Percentiles rank a stretch among this genome's conserved stretches.
Conservation (phyloP, 2,113 vertebrate genomes). For the Procapra przewalskii region DNA sequence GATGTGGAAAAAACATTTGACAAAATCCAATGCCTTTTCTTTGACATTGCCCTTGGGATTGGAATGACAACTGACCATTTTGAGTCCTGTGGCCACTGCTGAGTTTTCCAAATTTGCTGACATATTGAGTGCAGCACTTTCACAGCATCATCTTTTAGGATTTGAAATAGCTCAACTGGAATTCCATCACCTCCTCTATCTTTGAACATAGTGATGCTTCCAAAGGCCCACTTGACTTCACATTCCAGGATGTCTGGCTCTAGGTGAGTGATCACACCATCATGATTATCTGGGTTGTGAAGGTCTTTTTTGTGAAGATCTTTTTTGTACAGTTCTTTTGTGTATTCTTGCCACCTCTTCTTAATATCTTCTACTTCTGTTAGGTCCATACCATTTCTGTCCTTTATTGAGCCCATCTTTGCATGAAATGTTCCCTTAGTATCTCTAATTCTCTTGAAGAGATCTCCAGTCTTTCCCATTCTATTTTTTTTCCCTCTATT, state of each 20-base stretch:
- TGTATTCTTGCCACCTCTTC: neutral
- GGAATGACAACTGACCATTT: neutral
- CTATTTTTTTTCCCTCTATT: too few relatives aligned
- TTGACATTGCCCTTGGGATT: neutral
- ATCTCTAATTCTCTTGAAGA: too few relatives aligned
- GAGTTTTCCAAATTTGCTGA: neutral
- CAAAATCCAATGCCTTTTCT: neutral
- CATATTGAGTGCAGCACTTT: neutral
- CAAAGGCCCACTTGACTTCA: neutral
- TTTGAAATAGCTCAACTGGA: neutral
- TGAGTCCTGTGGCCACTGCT: neutral
- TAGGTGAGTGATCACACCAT: neutral
- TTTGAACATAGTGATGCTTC: neutral
- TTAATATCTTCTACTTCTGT: neutral
- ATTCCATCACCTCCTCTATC: neutral
- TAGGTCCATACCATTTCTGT: neutral
- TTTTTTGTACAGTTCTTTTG: neutral
- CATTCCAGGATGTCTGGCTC: neutral
- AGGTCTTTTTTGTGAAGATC: neutral
- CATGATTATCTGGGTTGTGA: accelerated
- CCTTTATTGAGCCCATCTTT: too few relatives aligned
- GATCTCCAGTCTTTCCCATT: too few relatives aligned
- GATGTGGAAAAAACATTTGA: neutral
- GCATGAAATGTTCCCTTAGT: too few relatives aligned
- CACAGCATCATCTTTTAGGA: neutral